phyloP scores from a whole-genome alignment of 30 jellyfish, hydroid and myxozoan genomes.

The Aurelia coerulea region DNA sequence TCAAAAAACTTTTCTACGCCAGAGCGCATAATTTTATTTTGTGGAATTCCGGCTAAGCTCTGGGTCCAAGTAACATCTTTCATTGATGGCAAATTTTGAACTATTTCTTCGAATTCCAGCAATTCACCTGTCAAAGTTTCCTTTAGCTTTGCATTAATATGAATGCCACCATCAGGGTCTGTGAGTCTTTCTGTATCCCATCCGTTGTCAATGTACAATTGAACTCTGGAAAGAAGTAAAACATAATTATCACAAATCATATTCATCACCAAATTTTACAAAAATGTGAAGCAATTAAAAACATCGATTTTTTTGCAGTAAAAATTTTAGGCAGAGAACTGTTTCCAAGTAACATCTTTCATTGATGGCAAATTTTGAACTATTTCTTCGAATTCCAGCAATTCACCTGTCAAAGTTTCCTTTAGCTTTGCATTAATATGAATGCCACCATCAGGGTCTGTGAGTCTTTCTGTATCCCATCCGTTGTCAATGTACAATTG shows the following conservation, averaged over 20 bases:
- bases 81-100: background rate
- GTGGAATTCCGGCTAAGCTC: constrained; percentile 2
- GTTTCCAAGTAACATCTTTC: background rate
- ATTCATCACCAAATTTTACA: too few species aligned
- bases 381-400: too few species aligned
- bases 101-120: background rate
- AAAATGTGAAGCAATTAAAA: too few species aligned
- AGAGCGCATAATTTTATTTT: background rate
- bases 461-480: too few species aligned
- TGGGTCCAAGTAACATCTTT: constrained; percentile 14
- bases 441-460: too few species aligned
- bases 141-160: background rate
- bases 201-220: background rate
- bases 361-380: too few species aligned
- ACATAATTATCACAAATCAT: background rate
- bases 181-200: background rate
- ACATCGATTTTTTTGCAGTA: too few species aligned
- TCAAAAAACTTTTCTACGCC: background rate
- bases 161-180: constrained; percentile 16
- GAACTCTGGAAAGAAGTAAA: background rate
- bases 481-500: too few species aligned
- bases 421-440: too few species aligned
- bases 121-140: background rate
- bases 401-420: too few species aligned
- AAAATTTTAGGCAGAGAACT: too few species aligned